These are phyloP conservation scores for Psilanteris sp. DNA, from an alignment of 1,140 invertebrate species.

Conservation along the genomic window DNA sequence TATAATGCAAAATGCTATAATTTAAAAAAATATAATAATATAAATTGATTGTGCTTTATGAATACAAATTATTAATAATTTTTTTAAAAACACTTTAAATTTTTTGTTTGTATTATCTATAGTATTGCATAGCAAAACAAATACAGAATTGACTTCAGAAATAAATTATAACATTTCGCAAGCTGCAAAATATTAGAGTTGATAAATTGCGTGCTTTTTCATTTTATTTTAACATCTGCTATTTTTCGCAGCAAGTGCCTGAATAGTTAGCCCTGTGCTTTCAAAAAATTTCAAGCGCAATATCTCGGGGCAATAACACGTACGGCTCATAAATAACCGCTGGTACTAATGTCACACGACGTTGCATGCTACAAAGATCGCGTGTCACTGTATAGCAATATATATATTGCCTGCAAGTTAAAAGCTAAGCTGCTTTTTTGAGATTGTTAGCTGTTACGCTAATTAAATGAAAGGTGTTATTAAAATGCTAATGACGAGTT, in stretches of 20 bases:
- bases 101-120: conserved; percentile 34
- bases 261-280: conserved; percentile 55
- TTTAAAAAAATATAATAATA: too few relatives aligned
- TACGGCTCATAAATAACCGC: conserved; percentile 54
- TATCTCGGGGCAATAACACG: conserved; percentile 62
- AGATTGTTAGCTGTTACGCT: conserved; percentile 57
- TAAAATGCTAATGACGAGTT: conserved; percentile 53
- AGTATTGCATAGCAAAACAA: conserved; percentile 21
- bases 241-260: conserved; percentile 48
- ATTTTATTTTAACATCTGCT: conserved; percentile 48
- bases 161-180: conserved; percentile 45
- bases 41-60: too few relatives aligned
- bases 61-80: too few relatives aligned
- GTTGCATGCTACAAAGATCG: conserved; percentile 56
- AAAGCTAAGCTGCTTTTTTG: conserved; percentile 41
- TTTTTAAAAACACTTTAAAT: too few relatives aligned
- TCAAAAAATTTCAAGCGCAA: conserved; percentile 53
- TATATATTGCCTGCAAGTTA: conserved; percentile 38
- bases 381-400: conserved; percentile 50
- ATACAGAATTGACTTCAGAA: conserved; percentile 49
- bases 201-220: conserved; percentile 56
- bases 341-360: conserved; percentile 52
- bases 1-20: too few relatives aligned
- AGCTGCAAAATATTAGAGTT: conserved; percentile 49
- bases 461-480: conserved; percentile 59